Conservation (phyloP, 2,888 invertebrate species). For the Cloeon dipterum region DNA sequence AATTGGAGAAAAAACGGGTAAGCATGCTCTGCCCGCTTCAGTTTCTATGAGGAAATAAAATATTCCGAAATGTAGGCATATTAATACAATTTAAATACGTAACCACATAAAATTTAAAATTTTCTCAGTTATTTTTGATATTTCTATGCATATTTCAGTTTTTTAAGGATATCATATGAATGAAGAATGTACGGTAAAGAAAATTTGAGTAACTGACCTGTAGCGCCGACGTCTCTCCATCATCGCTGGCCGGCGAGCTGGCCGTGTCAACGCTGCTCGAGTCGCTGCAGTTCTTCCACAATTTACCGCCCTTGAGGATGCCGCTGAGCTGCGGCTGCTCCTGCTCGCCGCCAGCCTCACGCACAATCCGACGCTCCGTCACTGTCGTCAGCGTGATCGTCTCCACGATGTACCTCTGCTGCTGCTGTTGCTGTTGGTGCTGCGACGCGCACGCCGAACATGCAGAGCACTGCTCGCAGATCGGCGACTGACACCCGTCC, state of each 20-base stretch:
- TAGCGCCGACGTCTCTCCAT: constrained; percentile 37
- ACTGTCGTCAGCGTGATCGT: constrained; percentile 44
- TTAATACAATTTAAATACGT: too few relatives aligned
- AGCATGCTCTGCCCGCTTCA: too few relatives aligned
- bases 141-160: too few relatives aligned
- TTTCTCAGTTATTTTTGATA: too few relatives aligned
- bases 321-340: constrained; percentile 23
- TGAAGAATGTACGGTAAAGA: too few relatives aligned
- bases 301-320: constrained; percentile 51
- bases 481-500: neutral
- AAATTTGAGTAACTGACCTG: too few relatives aligned
- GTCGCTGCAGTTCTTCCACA: constrained; percentile 38
- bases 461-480: neutral
- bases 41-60: too few relatives aligned
- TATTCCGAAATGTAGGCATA: too few relatives aligned
- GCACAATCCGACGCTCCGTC: constrained; percentile 34
- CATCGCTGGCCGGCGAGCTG: constrained; percentile 24
- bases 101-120: too few relatives aligned
- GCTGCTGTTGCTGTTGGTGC: neutral
- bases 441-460: neutral
- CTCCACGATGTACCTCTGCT: constrained; percentile 29
- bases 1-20: too few relatives aligned
- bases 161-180: too few relatives aligned
- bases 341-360: constrained; percentile 21
- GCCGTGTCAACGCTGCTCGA: constrained; percentile 23